phyloP scores from a whole-genome alignment of 2,888 invertebrate species.

The Andrena haemorrhoa region DNA sequence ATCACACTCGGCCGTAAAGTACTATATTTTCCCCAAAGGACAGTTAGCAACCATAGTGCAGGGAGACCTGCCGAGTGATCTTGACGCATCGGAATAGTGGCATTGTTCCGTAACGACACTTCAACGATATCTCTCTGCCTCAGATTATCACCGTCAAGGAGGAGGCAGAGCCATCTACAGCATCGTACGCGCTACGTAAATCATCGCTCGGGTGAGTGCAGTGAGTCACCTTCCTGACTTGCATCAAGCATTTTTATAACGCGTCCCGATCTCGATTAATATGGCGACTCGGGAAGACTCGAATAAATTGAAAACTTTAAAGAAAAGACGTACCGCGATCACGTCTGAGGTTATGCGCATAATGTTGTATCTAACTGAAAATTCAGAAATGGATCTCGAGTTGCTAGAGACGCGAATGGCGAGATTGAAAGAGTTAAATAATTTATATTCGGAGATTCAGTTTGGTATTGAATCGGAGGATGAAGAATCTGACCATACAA shows the following conservation, averaged over 20 bases:
- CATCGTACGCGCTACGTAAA: not conserved
- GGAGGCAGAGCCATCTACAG: not conserved
- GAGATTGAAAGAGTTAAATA: not conserved
- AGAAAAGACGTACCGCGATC: not conserved
- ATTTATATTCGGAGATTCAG: not conserved
- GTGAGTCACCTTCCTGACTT: too few relatives aligned
- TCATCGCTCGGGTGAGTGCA: too few relatives aligned
- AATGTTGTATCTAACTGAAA: not conserved
- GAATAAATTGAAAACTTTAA: not conserved
- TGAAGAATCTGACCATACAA: not conserved
- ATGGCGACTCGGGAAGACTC: not conserved
- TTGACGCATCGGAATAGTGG: not conserved
- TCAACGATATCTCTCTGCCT: not conserved
- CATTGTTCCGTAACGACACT: not conserved
- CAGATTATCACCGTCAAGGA: too few relatives aligned
- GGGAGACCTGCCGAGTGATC: not conserved
- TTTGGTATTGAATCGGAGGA: too few relatives aligned
- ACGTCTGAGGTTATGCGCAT: not conserved
- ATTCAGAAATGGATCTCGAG: not conserved
- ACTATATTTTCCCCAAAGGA: too few relatives aligned
- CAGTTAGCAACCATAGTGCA: too few relatives aligned
- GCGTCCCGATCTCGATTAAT: not conserved
- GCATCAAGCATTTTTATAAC: not conserved
- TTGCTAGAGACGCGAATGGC: not conserved
- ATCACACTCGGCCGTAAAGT: too few relatives aligned